Evolutionary conservation across 1,140 invertebrate species (phyloP), one percentile per base, ranked within the genome.

Genomic region (Euglossa dilemma): DNA sequence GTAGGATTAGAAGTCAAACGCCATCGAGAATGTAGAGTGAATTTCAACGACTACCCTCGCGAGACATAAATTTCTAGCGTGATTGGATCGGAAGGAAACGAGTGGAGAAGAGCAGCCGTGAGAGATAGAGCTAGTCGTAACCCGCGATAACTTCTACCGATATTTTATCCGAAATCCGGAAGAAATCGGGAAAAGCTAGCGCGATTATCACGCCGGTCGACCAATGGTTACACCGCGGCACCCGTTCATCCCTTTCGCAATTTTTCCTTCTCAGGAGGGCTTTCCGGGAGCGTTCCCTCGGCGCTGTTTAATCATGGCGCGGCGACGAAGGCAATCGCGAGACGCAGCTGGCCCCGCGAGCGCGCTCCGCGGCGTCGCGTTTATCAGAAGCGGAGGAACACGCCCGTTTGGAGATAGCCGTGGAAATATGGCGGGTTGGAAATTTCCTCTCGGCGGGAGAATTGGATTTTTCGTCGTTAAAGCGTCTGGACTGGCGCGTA

Each of bases 231-330:
- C 82, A 74, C 63, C 63, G 9, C 14, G n/a, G n/a, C 16, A 23
- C 25, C 36, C 47, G 36, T 25, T 45, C 36, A 6, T 18, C 28
- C 5, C 9, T 11, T 18, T 28, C 5, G 69, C 72, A 83, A 86
- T 83, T 87, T 87, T 87, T 87, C 74, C 61, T 77, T 45, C 85
- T 83, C 83, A 83, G 73, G 69, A 54, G 7, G 43, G 36, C 12
- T 36, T 36, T 36, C 36, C n/a, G 74, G 63, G 61, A 86, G 61
- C 73, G 59, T 78, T 73, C 69, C 80, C 84, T 59, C 67, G 74
- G n/a, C 61, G 69, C 66, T 78, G 85, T 86, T 87, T 86, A 87
- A 87, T 87, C 85, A 86, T 78, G 25, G 56, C 66, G 36, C 52
- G 72, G 72, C 12, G 52, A 54, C 16, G 25, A 59, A 63, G 77